phyloP scores from a whole-genome alignment of 1,140 invertebrate species.

The Ostrea denselamellosa region DNA sequence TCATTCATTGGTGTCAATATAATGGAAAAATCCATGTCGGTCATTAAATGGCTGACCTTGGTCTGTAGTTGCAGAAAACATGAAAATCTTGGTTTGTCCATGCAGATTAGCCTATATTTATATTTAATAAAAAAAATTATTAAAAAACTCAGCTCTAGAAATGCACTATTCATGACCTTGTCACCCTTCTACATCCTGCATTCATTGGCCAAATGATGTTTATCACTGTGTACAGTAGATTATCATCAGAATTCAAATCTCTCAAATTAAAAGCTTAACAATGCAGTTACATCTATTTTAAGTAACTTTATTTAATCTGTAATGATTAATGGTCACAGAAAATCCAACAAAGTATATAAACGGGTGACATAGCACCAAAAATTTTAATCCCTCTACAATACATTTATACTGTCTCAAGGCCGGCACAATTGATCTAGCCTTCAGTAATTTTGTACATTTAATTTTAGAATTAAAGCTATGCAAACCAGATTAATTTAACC shows the following conservation, averaged over 20 bases:
- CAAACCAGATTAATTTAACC: neutral
- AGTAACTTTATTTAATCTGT: slow-evolving; percentile 37
- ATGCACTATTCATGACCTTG: too few relatives aligned
- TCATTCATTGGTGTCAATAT: too few relatives aligned
- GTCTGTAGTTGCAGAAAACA: too few relatives aligned
- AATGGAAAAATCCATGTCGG: too few relatives aligned
- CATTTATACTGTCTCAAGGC: neutral
- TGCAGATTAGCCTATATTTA: too few relatives aligned
- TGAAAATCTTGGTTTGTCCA: too few relatives aligned
- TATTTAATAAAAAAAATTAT: too few relatives aligned
- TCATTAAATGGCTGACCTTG: too few relatives aligned
- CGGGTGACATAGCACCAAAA: neutral
- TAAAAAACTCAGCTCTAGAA: too few relatives aligned
- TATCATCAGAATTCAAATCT: neutral
- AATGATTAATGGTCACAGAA: slow-evolving; percentile 37
- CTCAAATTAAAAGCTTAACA: neutral
- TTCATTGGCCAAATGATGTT: too few relatives aligned
- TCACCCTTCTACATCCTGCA: too few relatives aligned
- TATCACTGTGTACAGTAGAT: too few relatives aligned
- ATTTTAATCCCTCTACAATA: neutral
- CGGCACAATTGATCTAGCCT: neutral
- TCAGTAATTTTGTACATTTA: neutral
- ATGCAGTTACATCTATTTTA: neutral
- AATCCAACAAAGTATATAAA: slow-evolving; percentile 7
- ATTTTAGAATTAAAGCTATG: neutral